These are phyloP conservation scores for Styela clava DNA, from an alignment of 23 tunicate species.

Conservation along the genomic window DNA sequence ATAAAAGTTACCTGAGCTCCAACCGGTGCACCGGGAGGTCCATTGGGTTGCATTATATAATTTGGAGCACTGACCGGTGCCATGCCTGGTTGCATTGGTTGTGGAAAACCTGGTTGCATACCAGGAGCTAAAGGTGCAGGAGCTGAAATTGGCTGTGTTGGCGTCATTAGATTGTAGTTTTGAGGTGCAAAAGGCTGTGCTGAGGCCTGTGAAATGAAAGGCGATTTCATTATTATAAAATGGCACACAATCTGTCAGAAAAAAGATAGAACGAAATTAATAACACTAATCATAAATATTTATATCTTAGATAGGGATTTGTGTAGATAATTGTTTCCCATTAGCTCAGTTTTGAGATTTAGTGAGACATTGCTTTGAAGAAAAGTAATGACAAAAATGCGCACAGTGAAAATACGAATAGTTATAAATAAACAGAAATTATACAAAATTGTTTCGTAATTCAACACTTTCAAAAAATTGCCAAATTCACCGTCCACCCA, in stretches of 20 bases:
- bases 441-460: too few species aligned
- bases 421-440: too few species aligned
- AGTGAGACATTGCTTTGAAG: too few species aligned
- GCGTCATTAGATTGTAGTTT: conserved; percentile 70
- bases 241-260: neutral
- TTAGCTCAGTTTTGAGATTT: too few species aligned
- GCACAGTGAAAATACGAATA: too few species aligned
- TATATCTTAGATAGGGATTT: too few species aligned
- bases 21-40: conserved; percentile 30
- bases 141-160: conserved; percentile 25
- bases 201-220: conserved; percentile 11
- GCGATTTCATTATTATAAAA: neutral
- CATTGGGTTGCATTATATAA: conserved; percentile 32
- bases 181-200: conserved; percentile 30
- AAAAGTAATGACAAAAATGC: too few species aligned
- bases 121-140: conserved; percentile 44
- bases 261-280: neutral
- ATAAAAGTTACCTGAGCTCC: conserved; percentile 13
- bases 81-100: conserved; percentile 1
- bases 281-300: too few species aligned
- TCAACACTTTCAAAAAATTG: too few species aligned
- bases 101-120: conserved; percentile 10
- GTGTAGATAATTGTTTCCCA: too few species aligned
- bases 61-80: neutral
- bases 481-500: too few species aligned